A percentile compares a stretch with the other conserved stretches of the same genome.
Evolutionary conservation across 2,888 invertebrate genomes (phyloP).

Genomic region (Elaeidobius kamerunicus): DNA sequence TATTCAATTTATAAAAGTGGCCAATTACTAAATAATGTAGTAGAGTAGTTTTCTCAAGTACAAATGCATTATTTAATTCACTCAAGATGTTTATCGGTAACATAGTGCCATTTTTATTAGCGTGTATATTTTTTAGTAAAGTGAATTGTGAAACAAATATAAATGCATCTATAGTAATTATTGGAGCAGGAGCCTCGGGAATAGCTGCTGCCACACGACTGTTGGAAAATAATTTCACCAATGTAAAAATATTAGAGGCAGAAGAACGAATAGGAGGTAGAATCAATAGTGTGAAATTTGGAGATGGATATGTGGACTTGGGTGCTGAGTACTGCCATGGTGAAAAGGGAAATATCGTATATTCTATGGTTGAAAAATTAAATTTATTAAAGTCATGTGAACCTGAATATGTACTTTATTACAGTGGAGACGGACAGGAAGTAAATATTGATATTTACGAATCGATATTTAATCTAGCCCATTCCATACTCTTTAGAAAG

Average conservation of each 20-base stretch:
- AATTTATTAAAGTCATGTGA: not conserved
- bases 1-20: not conserved
- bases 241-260: constrained; percentile 51
- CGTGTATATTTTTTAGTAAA: not conserved
- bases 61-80: not conserved
- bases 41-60: not conserved
- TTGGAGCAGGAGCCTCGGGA: constrained; percentile 52
- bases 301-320: constrained; percentile 13
- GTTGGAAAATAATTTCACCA: constrained; percentile 48
- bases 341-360: constrained; percentile 8
- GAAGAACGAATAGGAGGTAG: constrained; percentile 44
- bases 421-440: not conserved
- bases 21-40: not conserved
- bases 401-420: not conserved
- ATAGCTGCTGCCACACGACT: constrained; percentile 55
- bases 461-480: not conserved
- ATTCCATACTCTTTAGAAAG: not conserved
- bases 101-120: not conserved
- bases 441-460: not conserved
- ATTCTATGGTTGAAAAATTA: not conserved
- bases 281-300: constrained; percentile 14
- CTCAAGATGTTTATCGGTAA: not conserved
- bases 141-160: not conserved
- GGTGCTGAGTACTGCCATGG: constrained; percentile 21
- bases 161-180: constrained; percentile 12